Conservation (phyloP, 2,888 invertebrate species). For the Brachyptera risi region DNA sequence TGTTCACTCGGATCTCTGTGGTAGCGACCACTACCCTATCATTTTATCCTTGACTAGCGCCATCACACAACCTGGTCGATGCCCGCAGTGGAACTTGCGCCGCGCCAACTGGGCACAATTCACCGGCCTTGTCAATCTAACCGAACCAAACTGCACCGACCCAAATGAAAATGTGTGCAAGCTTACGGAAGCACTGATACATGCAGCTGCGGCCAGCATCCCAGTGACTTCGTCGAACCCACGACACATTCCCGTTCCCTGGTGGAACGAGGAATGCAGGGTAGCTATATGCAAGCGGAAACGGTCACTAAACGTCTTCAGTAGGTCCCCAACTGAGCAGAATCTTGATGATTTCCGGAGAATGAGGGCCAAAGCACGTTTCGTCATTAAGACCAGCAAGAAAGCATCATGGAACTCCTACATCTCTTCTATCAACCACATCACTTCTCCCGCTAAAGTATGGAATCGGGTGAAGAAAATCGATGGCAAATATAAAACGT, state of each 20-base stretch:
- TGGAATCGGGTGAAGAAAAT: conserved; percentile 15
- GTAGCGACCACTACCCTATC: not conserved
- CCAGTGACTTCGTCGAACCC: conserved; percentile 1
- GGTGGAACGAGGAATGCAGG: conserved; percentile 13
- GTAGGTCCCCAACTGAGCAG: not conserved
- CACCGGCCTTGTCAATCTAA: not conserved
- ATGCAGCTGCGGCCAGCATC: not conserved
- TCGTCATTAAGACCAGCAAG: not conserved
- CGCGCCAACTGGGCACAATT: not conserved
- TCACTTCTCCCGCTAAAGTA: not conserved
- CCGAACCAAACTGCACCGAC: not conserved
- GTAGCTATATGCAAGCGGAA: not conserved
- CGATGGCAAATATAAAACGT: conserved; percentile 1
- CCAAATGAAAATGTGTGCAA: not conserved
- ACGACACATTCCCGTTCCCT: conserved; percentile 3
- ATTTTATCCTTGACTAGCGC: not conserved
- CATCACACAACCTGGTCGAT: not conserved
- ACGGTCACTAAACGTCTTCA: not conserved
- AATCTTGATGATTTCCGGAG: conserved; percentile 5
- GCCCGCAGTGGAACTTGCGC: not conserved
- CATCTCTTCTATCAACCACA: not conserved
- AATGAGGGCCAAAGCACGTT: not conserved
- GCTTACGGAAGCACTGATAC: not conserved
- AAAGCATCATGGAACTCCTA: conserved; percentile 1
- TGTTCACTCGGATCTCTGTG: not conserved